Evolutionary conservation across 1,140 invertebrate species (phyloP).

Genomic region (Aphelinus certus): DNA sequence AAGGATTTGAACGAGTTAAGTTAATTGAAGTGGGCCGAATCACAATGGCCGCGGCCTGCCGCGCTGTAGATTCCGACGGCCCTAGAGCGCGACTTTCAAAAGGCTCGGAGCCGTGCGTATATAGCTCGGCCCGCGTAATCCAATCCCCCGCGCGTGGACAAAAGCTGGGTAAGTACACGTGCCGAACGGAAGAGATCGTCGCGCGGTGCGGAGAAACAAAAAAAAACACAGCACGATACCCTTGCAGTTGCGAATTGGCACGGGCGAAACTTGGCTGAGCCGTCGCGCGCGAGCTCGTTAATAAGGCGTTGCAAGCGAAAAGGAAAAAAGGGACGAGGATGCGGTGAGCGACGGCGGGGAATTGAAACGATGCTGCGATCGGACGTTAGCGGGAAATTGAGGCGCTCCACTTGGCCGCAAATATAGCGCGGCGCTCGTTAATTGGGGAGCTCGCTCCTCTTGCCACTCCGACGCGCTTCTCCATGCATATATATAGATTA

Average conservation of each 20-base stretch:
- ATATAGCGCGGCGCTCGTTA: conserved; percentile 9
- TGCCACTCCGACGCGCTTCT: too few species aligned
- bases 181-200: too few species aligned
- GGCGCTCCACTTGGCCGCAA: conserved; percentile 8
- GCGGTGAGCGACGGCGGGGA: neutral
- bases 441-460: conserved; percentile 2
- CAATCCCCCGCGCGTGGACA: too few species aligned
- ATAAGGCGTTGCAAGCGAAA: neutral
- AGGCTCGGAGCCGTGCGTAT: too few species aligned
- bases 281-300: neutral
- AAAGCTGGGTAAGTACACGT: too few species aligned
- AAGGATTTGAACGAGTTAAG: neutral
- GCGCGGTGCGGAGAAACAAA: too few species aligned
- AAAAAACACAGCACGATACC: too few species aligned
- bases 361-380: conserved; percentile 4
- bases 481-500: too few species aligned
- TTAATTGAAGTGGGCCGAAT: conserved; percentile 14
- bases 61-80: neutral
- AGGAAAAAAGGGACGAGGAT: neutral
- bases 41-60: neutral
- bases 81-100: too few species aligned
- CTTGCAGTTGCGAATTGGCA: too few species aligned
- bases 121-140: neutral
- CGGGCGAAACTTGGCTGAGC: too few species aligned
- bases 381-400: neutral